Evolutionary conservation across 2,888 invertebrate genomes (phyloP), one percentile per base, ranked within the genome.

Genomic region (Amphipoea oculea): DNA sequence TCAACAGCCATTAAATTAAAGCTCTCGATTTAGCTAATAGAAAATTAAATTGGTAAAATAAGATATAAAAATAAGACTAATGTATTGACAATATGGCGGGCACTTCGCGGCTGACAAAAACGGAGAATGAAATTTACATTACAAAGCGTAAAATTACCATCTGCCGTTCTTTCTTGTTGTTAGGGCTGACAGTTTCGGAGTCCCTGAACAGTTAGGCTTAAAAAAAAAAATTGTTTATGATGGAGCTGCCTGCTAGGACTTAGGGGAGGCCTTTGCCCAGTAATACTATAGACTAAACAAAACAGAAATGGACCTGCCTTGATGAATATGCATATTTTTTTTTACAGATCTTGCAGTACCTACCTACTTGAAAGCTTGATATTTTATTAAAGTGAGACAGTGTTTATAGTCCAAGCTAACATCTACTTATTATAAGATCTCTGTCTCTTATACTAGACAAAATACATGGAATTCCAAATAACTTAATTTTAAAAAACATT

Each of bases 101-200:
- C 81, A 85, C 79, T 87, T 80, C 83, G 81, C 75, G 70, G 36
- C 78, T 88, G 86, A 81, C 88, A 86, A 89, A 87, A 78, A 90
- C 88, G 90, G 88, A 78, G 82, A 82, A 84, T 82, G 77, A 84
- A 88, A 91, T 92, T 88, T 87, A 89, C 90, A 88, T 89, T 86
- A 88, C 89, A 91, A 90, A 90, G 88, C 88, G 88, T 90, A 88
- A 90, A 91, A 92, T 92, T 90, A 89, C 73, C 89, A 88, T 89
- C 88, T 88, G 88, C 79, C 78, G 81, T 80, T 87, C 82, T 86
- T 81, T 82, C 71, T 78, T 42, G 66, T 68, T 9, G n/a, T 78
- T 63, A 90, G 90, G 90, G 90, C 62, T 91, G 89, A 75, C 85
- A 81, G 45, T 57, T 73, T 42, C 20, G 4, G 14, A 57, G 23